Percentiles rank a stretch among this genome's conserved stretches.
Conservation (phyloP, 2,888 invertebrate genomes). For the Automeris io region DNA sequence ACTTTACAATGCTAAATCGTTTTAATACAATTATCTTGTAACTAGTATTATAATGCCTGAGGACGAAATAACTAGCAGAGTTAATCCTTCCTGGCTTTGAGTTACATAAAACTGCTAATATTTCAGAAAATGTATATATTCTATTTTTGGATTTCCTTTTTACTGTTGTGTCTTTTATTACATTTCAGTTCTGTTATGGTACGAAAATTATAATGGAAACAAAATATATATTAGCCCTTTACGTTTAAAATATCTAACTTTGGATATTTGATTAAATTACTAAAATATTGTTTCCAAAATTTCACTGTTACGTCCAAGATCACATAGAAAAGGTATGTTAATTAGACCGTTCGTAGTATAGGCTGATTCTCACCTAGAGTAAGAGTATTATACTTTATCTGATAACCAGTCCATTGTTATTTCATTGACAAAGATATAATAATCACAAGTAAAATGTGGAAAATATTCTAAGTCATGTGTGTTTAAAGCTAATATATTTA, state of each 20-base stretch:
- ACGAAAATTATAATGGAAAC: no score
- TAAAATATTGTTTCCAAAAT: no score
- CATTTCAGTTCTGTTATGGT: no score
- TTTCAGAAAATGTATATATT: constrained; percentile 2
- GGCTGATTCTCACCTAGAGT: neutral
- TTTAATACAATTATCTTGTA: constrained; percentile 40
- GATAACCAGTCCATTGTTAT: constrained; percentile 12
- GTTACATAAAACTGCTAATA: constrained; percentile 5
- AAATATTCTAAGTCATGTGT: no score
- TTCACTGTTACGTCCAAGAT: no score
- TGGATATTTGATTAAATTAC: no score
- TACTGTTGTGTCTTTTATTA: neutral
- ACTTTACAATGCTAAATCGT: constrained; percentile 49
- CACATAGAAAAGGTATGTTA: neutral
- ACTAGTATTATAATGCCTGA: constrained; percentile 40
- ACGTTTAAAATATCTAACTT: no score
- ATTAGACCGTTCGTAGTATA: neutral
- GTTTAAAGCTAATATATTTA: no score
- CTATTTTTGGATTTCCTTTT: neutral
- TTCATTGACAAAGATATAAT: constrained; percentile 2
- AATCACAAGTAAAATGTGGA: no score
- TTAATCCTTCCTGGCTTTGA: constrained; percentile 4
- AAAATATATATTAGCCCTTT: no score
- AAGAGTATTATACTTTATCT: constrained; percentile 3
- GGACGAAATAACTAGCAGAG: constrained; percentile 16